Evolutionary conservation across 2,888 invertebrate species (phyloP).

Genomic region (Actias luna): DNA sequence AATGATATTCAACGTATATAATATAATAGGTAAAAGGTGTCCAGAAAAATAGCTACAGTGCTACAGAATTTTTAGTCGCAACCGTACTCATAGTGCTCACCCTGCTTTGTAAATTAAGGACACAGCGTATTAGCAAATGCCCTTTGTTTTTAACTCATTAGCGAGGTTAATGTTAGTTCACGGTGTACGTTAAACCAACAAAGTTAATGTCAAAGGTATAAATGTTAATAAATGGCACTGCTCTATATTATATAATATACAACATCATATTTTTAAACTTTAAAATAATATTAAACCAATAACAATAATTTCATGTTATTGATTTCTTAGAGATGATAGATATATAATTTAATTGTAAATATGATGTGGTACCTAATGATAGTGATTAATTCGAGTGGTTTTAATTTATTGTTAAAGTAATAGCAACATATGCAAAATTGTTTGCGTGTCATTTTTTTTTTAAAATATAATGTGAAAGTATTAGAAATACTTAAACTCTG

Average conservation of each 20-base stretch:
- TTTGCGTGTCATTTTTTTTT: too few relatives aligned
- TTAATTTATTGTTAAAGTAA: too few relatives aligned
- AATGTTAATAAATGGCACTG: not conserved
- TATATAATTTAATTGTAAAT: too few relatives aligned
- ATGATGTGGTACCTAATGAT: too few relatives aligned
- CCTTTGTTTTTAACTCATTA: conserved; percentile 27
- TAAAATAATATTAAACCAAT: too few relatives aligned
- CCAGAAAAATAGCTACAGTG: not conserved
- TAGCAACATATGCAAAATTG: not conserved
- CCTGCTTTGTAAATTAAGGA: conserved; percentile 11
- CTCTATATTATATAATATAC: not conserved
- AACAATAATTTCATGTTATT: too few relatives aligned
- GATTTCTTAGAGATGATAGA: too few relatives aligned
- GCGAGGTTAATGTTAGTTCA: conserved; percentile 14
- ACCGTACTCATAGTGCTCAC: not conserved
- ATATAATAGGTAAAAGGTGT: not conserved
- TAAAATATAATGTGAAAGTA: too few relatives aligned
- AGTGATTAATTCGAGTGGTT: too few relatives aligned
- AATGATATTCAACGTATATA: too few relatives aligned
- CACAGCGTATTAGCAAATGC: conserved; percentile 25
- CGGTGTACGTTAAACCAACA: not conserved
- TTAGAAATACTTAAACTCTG: too few relatives aligned
- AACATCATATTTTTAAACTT: too few relatives aligned
- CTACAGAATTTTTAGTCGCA: not conserved
- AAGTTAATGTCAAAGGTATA: not conserved